Evolutionary conservation across 2,797 vertebrate species (phyloP).

Genomic region (Buceros bicornis): DNA sequence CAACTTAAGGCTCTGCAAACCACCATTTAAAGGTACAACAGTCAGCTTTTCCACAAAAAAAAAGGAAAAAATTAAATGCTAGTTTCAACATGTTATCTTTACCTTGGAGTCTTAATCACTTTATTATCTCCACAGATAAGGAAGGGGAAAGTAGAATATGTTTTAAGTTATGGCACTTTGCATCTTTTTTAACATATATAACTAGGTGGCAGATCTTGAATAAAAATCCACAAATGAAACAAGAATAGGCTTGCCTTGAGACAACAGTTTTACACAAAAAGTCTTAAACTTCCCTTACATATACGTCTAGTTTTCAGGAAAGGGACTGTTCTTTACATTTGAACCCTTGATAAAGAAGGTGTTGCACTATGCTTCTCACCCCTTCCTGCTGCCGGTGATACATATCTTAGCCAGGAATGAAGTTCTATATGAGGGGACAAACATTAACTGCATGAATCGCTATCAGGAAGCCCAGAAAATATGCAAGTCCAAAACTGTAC

Average conservation of each 20-base stretch:
- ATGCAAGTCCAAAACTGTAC: background rate
- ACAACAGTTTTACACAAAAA: background rate
- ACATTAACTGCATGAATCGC: background rate
- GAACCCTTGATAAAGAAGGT: background rate
- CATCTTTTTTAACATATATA: background rate
- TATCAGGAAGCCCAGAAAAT: background rate
- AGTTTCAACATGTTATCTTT: background rate
- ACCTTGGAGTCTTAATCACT: background rate
- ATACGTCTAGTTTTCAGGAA: background rate
- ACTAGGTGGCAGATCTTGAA: background rate
- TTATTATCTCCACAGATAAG: background rate
- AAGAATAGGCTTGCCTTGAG: background rate
- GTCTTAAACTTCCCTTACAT: background rate
- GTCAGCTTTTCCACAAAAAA: background rate
- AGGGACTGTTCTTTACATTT: background rate
- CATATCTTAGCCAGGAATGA: background rate
- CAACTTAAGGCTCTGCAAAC: background rate
- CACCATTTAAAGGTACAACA: background rate
- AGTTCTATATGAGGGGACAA: background rate
- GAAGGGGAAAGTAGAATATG: background rate
- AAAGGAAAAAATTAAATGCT: background rate
- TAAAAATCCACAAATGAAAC: background rate
- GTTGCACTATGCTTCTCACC: rapidly evolving
- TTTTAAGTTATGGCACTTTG: background rate
- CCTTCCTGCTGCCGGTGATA: rapidly evolving